Percentiles rank a stretch among this genome's conserved stretches.
Conservation (phyloP, 2,797 vertebrate genomes). For the Pangasius djambal region DNA sequence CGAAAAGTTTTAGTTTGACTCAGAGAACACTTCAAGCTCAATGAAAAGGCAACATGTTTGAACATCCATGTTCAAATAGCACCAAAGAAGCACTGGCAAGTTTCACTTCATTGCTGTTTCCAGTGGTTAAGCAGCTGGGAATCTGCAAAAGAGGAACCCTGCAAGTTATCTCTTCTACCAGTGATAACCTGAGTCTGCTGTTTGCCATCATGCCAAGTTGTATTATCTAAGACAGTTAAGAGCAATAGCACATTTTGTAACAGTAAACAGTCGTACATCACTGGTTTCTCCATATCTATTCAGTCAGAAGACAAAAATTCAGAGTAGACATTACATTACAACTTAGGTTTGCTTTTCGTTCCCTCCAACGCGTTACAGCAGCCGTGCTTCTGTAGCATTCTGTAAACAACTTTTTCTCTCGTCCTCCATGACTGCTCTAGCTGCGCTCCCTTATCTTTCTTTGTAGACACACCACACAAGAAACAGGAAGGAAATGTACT, state of each 20-base stretch:
- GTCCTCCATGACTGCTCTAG: conserved; percentile 40
- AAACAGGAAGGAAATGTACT: conserved; percentile 57
- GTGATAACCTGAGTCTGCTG: neutral
- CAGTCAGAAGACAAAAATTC: neutral
- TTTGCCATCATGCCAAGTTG: neutral
- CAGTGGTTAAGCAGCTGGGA: neutral
- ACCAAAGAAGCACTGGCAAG: neutral
- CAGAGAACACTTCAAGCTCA: neutral
- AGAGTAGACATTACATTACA: neutral
- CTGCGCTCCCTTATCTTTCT: conserved; percentile 48
- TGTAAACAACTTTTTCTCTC: conserved; percentile 49
- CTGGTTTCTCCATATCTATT: neutral
- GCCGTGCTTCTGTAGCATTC: neutral
- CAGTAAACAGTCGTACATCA: neutral
- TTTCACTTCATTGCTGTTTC: conserved; percentile 19
- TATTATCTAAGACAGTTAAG: neutral
- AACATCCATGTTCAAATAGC: conserved; percentile 30
- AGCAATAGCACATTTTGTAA: neutral
- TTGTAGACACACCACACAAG: conserved; percentile 48
- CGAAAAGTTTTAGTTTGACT: conserved; percentile 25
- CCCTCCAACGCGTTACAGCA: neutral
- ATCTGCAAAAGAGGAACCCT: conserved; percentile 43
- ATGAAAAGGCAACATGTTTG: conserved; percentile 2
- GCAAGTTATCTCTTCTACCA: conserved; percentile 19
- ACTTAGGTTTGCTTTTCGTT: neutral